Conservation (phyloP, 2,113 vertebrate genomes). For the Mobula hypostoma region DNA sequence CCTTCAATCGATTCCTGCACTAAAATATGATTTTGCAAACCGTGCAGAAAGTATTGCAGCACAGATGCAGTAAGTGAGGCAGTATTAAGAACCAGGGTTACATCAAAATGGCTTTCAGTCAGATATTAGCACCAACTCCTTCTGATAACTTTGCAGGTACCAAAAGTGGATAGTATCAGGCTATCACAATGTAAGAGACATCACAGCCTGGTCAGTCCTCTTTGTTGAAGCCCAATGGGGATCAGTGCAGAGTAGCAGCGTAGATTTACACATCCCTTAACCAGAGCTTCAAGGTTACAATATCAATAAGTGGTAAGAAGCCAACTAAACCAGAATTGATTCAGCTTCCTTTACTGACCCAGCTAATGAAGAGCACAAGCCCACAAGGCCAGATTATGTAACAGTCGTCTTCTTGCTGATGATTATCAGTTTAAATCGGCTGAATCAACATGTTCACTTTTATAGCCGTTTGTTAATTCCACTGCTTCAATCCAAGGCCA, state of each 20-base stretch:
- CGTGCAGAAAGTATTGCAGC: neutral
- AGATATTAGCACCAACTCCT: neutral
- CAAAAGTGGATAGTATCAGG: neutral
- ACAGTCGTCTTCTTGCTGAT: no score
- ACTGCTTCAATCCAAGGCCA: no score
- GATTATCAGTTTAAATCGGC: no score
- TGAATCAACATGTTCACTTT: no score
- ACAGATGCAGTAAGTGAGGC: neutral
- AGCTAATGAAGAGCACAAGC: no score
- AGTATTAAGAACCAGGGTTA: neutral
- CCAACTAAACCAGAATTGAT: neutral
- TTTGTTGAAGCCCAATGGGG: neutral
- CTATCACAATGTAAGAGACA: neutral
- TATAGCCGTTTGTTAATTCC: no score
- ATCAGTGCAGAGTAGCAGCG: neutral
- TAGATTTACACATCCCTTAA: neutral
- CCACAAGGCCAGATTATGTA: no score
- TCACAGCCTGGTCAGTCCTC: neutral
- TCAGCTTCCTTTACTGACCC: neutral
- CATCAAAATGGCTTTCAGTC: neutral
- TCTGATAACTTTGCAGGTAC: neutral
- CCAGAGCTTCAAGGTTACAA: neutral
- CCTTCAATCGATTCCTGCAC: neutral
- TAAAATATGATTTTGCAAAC: neutral
- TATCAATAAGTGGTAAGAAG: neutral